Conservation (phyloP, 2,113 vertebrate genomes). For the Daubentonia madagascariensis region DNA sequence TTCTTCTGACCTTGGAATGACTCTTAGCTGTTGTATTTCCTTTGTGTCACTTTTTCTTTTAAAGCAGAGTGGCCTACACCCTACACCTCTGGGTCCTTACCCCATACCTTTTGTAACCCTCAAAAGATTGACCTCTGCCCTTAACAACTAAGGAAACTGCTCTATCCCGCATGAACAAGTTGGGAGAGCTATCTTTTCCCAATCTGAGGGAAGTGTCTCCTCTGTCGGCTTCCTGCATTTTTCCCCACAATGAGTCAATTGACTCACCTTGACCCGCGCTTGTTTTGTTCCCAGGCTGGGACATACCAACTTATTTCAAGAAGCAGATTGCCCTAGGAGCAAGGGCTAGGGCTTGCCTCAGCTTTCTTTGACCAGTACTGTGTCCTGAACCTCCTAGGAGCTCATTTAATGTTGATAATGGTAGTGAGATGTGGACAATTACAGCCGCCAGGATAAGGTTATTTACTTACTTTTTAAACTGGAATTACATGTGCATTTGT, state of each 20-base stretch:
- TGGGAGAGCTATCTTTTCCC: background rate
- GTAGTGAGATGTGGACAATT: background rate
- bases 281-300: background rate
- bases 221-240: background rate
- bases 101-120: background rate
- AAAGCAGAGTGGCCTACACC: background rate
- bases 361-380: background rate
- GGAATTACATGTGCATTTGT: background rate
- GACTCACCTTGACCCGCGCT: no score
- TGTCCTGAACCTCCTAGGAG: background rate
- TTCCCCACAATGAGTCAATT: background rate
- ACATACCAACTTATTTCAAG: background rate
- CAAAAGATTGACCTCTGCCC: background rate
- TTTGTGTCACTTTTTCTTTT: background rate
- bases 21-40: background rate
- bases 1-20: constrained; percentile 2
- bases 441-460: background rate
- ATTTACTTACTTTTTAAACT: background rate
- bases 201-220: background rate
- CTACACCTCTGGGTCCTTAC: background rate
- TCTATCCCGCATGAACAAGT: background rate
- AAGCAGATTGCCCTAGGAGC: background rate
- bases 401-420: background rate
- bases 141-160: background rate
- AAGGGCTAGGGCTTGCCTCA: background rate